phyloP scores from a whole-genome alignment of 2,888 invertebrate species.

The Ornithoptera alexandrae region DNA sequence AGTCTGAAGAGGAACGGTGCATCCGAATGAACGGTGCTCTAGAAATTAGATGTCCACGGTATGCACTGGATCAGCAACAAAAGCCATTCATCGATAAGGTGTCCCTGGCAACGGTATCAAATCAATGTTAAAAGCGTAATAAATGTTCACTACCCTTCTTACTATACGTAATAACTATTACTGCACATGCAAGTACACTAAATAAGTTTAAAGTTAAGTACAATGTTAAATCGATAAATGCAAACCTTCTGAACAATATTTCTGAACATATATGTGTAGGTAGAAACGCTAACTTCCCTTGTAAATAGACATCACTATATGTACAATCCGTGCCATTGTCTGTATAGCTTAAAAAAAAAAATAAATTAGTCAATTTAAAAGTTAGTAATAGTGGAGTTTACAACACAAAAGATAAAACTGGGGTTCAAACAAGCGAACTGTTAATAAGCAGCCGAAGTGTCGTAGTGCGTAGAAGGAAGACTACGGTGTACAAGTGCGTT shows the following conservation, averaged over 20 bases:
- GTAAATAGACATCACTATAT: conserved; percentile 72
- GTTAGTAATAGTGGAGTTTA: conserved; percentile 46
- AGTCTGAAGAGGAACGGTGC: conserved; percentile 61
- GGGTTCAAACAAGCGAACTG: conserved; percentile 43
- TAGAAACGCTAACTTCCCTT: conserved; percentile 63
- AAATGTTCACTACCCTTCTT: conserved; percentile 61
- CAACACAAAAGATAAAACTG: conserved; percentile 36
- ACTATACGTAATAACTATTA: conserved; percentile 70
- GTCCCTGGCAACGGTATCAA: conserved; percentile 32
- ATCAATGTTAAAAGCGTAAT: conserved; percentile 45
- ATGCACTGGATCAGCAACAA: neutral
- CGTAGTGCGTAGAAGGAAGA: conserved; percentile 48
- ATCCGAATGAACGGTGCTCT: conserved; percentile 54
- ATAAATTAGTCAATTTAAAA: conserved; percentile 70
- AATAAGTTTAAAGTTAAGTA: conserved; percentile 67
- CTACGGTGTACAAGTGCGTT: conserved; percentile 58
- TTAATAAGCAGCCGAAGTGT: conserved; percentile 42
- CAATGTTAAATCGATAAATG: conserved; percentile 51
- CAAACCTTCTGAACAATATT: conserved; percentile 66
- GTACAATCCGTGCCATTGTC: conserved; percentile 80
- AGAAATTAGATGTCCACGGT: conserved; percentile 42
- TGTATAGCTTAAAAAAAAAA: conserved; percentile 64
- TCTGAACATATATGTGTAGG: conserved; percentile 45
- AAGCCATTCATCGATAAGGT: conserved; percentile 31
- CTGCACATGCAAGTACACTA: conserved; percentile 72